Percentiles rank a stretch among this genome's conserved stretches.
Conservation (phyloP, 2,888 invertebrate genomes). For the Nephrotoma flavescens region DNA sequence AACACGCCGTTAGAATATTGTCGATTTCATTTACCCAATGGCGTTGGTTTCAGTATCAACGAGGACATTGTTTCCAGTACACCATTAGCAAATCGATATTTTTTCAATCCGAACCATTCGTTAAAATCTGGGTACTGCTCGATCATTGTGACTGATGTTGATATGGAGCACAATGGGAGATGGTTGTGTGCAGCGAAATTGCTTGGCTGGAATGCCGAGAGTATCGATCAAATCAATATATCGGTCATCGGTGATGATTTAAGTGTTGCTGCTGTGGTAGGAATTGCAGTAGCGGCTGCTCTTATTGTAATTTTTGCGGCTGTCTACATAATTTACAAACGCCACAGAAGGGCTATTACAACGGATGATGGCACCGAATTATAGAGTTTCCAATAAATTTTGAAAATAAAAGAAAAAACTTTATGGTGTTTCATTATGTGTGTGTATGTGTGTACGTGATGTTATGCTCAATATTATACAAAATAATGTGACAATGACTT, state of each 20-base stretch:
- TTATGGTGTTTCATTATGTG: too few species aligned
- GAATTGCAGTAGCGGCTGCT: background rate
- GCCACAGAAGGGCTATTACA: background rate
- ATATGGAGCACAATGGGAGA: conserved; percentile 29
- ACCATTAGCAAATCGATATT: conserved; percentile 30
- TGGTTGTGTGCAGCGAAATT: conserved; percentile 34
- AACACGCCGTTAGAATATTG: conserved; percentile 34
- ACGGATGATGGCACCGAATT: background rate
- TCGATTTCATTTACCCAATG: conserved; percentile 32
- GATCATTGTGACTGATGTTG: conserved; percentile 28
- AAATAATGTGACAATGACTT: background rate
- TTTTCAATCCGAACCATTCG: conserved; percentile 29
- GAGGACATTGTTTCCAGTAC: conserved; percentile 29
- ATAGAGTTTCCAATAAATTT: background rate
- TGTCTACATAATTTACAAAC: background rate
- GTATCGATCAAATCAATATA: background rate
- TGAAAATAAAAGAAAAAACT: too few species aligned
- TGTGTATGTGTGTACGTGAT: background rate
- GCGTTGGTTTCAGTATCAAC: conserved; percentile 32
- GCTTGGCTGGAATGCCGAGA: conserved; percentile 3
- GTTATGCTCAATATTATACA: background rate
- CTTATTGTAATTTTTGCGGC: background rate
- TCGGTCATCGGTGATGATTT: background rate
- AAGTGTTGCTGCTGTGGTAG: background rate
- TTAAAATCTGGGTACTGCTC: conserved; percentile 35